Evolutionary conservation across 2,113 vertebrate genomes (phyloP).

Genomic region (Corynorhinus townsendii): DNA sequence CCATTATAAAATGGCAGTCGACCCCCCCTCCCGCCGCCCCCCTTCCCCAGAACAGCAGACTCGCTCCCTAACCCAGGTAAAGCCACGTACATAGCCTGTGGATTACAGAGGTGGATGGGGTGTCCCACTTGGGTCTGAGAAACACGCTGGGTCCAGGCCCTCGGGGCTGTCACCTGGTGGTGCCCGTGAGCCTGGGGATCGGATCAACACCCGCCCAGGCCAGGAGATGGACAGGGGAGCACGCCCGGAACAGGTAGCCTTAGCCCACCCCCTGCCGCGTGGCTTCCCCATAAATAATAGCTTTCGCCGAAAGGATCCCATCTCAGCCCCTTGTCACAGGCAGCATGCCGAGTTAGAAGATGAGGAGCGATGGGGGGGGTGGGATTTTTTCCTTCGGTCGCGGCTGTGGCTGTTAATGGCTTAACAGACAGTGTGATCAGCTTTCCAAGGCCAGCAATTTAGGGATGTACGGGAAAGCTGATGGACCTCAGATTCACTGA

Average conservation of each 20-base stretch:
- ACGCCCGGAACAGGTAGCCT: slow-evolving; percentile 51
- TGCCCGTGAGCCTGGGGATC: background rate
- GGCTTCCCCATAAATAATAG: slow-evolving; percentile 55
- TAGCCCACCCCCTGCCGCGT: slow-evolving; percentile 27
- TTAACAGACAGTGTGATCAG: background rate
- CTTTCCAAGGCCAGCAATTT: background rate
- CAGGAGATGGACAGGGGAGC: slow-evolving; percentile 2
- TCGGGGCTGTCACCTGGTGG: background rate
- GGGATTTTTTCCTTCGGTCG: slow-evolving; percentile 5
- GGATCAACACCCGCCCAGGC: background rate
- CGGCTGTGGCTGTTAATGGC: background rate
- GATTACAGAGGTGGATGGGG: background rate
- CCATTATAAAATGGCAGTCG: slow-evolving; percentile 29
- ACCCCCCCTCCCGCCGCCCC: background rate
- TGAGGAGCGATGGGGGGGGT: slow-evolving; percentile 46
- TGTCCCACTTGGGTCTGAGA: slow-evolving; percentile 52
- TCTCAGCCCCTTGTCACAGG: slow-evolving; percentile 39
- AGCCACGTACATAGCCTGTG: background rate
- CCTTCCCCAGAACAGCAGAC: background rate
- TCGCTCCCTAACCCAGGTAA: background rate
- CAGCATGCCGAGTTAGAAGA: slow-evolving; percentile 50
- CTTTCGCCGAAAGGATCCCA: slow-evolving; percentile 56
- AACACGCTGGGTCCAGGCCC: background rate
- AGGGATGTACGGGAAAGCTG: background rate
- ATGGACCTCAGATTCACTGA: background rate